A percentile compares a stretch with the other conserved stretches of the same genome.
These are phyloP conservation scores for Sphyrna mokarran DNA, from an alignment of 2,113 vertebrate genomes.

Conservation along the genomic window DNA sequence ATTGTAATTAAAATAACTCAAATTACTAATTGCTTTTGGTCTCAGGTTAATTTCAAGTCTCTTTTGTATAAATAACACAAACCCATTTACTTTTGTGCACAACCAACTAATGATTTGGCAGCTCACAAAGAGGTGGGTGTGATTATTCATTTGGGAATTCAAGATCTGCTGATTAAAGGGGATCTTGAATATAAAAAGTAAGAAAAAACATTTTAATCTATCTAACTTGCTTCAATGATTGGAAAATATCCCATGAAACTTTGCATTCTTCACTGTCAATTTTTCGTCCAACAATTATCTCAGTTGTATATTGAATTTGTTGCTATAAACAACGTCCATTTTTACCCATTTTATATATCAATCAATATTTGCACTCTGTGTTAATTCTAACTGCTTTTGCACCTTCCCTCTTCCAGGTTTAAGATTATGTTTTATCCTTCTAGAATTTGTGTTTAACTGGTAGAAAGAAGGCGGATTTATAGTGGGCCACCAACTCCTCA, in stretches of 20 bases:
- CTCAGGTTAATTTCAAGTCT: neutral
- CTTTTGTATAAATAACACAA: neutral
- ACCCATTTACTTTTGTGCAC: neutral
- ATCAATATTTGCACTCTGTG: neutral
- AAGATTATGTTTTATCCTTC: neutral
- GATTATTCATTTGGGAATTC: neutral
- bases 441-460: neutral
- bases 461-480: neutral
- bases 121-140: neutral
- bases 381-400: neutral
- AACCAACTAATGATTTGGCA: neutral
- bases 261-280: neutral
- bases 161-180: neutral
- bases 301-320: neutral
- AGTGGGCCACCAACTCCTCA: neutral
- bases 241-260: neutral
- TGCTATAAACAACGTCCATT: neutral
- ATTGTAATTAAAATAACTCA: neutral
- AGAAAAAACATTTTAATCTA: neutral
- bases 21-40: neutral
- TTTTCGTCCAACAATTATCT: neutral
- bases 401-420: neutral
- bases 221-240: neutral
- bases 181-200: neutral
- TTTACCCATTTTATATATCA: neutral